phyloP scores from a whole-genome alignment of 2,888 invertebrate genomes.

The Chymomyza amoena region DNA sequence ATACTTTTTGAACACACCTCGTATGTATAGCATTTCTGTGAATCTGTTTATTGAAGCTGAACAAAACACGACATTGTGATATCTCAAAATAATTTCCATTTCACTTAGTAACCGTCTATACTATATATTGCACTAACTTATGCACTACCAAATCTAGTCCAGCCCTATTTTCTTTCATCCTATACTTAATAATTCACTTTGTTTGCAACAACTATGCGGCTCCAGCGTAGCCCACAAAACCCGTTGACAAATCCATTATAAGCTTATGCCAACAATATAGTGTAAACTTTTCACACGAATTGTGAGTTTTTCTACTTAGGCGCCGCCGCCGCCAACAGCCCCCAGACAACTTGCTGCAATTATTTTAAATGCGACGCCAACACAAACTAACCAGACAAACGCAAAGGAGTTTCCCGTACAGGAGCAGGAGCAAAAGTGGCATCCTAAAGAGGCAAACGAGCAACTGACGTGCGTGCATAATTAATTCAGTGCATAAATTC shows the following conservation, averaged over 20 bases:
- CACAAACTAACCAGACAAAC: slow-evolving; percentile 61
- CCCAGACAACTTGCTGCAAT: slow-evolving; percentile 54
- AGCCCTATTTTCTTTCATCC: not conserved
- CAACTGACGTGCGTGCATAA: slow-evolving; percentile 64
- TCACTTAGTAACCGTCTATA: too few relatives aligned
- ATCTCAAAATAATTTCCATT: too few relatives aligned
- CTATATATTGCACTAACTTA: too few relatives aligned
- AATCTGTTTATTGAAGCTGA: too few relatives aligned
- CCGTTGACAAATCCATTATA: slow-evolving; percentile 67
- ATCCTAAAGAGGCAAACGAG: not conserved
- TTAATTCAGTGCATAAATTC: slow-evolving; percentile 72
- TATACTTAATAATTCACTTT: not conserved
- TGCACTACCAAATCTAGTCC: not conserved
- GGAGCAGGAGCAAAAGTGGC: slow-evolving; percentile 3
- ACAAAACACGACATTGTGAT: too few relatives aligned
- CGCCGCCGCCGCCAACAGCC: slow-evolving; percentile 28
- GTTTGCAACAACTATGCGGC: not conserved
- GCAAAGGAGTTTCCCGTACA: slow-evolving; percentile 15
- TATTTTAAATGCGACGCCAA: slow-evolving; percentile 67
- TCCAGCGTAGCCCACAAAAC: slow-evolving; percentile 24
- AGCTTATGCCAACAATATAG: slow-evolving; percentile 68
- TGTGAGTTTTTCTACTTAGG: slow-evolving; percentile 37
- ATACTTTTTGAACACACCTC: too few relatives aligned
- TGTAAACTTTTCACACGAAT: slow-evolving; percentile 70
- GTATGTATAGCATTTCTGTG: too few relatives aligned